Percentiles rank a stretch among this genome's conserved stretches.
These are phyloP conservation scores for Phyllostomus hastatus DNA, from an alignment of 2,113 vertebrate genomes.

Conservation along the genomic window DNA sequence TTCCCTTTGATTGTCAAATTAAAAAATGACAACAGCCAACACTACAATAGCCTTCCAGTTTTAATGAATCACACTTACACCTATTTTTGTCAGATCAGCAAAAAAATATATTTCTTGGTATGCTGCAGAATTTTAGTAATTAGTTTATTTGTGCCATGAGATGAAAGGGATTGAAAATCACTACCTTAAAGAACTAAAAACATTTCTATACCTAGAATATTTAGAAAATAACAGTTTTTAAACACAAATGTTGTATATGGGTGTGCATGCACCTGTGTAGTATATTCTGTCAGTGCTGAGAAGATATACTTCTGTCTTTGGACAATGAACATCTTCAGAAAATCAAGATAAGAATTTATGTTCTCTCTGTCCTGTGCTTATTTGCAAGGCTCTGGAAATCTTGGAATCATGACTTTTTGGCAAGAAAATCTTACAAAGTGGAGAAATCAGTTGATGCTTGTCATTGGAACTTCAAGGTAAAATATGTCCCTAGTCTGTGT, in stretches of 20 bases:
- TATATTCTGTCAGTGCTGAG: background rate
- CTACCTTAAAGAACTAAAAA: background rate
- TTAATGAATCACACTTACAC: background rate
- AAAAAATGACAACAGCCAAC: background rate
- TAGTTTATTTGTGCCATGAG: background rate
- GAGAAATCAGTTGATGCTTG: background rate
- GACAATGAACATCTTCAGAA: background rate
- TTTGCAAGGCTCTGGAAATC: background rate
- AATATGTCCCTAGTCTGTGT: background rate
- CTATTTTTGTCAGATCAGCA: background rate
- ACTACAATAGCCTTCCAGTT: background rate
- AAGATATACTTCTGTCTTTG: background rate
- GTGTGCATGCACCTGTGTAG: rapidly evolving
- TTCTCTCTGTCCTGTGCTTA: background rate
- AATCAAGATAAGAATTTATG: background rate
- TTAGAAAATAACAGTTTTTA: background rate
- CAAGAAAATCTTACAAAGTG: background rate
- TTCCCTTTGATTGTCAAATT: background rate
- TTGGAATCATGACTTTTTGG: background rate
- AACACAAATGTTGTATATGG: background rate
- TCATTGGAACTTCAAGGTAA: conserved; percentile 8
- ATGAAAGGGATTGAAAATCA: background rate
- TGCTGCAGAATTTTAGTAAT: background rate
- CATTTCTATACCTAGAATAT: background rate
- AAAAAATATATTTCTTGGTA: background rate